Evolutionary conservation across 2,113 vertebrate species (phyloP).

Genomic region (Leptodactylus fuscus): DNA sequence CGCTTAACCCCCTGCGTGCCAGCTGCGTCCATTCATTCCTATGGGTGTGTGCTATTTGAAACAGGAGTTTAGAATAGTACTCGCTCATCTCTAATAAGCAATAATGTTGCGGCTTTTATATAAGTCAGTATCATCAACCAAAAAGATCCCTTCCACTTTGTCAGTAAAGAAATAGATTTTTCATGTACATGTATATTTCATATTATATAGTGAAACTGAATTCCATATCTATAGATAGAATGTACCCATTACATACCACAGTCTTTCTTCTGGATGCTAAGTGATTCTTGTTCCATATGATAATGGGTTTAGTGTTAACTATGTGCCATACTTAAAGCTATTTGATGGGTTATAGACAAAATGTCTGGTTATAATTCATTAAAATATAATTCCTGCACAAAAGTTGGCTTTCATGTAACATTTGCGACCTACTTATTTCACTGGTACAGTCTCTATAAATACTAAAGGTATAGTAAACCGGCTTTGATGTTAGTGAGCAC

Average conservation of each 20-base stretch:
- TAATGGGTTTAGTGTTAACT: background rate
- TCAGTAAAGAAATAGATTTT: background rate
- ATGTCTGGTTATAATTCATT: conserved; percentile 3
- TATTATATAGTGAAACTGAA: background rate
- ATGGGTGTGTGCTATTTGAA: too few relatives aligned
- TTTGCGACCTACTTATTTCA: background rate
- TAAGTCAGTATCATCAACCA: too few relatives aligned
- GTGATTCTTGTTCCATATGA: background rate
- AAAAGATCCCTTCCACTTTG: background rate
- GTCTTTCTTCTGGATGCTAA: background rate
- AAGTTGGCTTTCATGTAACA: background rate
- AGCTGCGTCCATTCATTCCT: too few relatives aligned
- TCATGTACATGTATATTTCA: background rate
- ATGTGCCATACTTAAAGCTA: background rate
- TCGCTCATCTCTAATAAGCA: too few relatives aligned
- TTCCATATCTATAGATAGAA: too few relatives aligned
- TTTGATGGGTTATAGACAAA: background rate
- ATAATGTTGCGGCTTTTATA: too few relatives aligned
- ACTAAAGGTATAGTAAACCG: background rate
- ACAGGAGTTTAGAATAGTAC: too few relatives aligned
- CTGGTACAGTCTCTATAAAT: background rate
- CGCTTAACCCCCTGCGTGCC: too few relatives aligned
- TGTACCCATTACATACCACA: too few relatives aligned
- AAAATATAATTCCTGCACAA: background rate
- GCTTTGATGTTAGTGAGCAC: background rate